These are phyloP conservation scores for Eupithecia subumbrata DNA, from an alignment of 2,888 invertebrate species.

Conservation along the genomic window DNA sequence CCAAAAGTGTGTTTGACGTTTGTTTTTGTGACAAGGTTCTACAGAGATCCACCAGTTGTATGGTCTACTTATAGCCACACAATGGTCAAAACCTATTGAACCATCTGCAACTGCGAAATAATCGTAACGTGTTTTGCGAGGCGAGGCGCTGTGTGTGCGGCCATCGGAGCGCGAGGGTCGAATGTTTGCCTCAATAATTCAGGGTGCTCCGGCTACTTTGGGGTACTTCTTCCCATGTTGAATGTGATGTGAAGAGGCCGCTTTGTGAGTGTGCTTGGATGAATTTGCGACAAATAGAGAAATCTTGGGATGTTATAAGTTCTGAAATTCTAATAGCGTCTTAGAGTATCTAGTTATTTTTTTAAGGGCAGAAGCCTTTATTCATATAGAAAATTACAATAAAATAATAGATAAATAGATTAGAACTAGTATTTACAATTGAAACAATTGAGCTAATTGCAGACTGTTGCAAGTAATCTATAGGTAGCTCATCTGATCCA, in stretches of 20 bases:
- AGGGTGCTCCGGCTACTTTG: not conserved
- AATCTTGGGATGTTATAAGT: not conserved
- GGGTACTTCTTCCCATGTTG: not conserved
- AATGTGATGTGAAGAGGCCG: not conserved
- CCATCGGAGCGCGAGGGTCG: not conserved
- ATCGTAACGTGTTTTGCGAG: not conserved
- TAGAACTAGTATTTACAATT: no score
- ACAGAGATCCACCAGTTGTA: no score
- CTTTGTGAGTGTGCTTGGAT: not conserved
- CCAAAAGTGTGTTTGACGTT: no score
- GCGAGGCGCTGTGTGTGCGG: not conserved
- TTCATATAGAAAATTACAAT: no score
- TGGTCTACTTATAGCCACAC: no score
- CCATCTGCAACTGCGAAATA: not conserved
- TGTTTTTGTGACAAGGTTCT: no score
- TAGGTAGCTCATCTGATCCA: no score
- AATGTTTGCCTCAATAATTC: conserved; percentile 1
- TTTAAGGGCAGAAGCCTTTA: no score
- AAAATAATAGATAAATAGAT: no score
- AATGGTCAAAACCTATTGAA: not conserved
- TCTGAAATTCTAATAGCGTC: not conserved
- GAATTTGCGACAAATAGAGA: not conserved
- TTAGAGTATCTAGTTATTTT: not conserved
- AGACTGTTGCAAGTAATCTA: no score
- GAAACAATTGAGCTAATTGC: no score